phyloP scores from a whole-genome alignment of 2,888 invertebrate genomes.

The Cyrtodaria siliqua region DNA sequence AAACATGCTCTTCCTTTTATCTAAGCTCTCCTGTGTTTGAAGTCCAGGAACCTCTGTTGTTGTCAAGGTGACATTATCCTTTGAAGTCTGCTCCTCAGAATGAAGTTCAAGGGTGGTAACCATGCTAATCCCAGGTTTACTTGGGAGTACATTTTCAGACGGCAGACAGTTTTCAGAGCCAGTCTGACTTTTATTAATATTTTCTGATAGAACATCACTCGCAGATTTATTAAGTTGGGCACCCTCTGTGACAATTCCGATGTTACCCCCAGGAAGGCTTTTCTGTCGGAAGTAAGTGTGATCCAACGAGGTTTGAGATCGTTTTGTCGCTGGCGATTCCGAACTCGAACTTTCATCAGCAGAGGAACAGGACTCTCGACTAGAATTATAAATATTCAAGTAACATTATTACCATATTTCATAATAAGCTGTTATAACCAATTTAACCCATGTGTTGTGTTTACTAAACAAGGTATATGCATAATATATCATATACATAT shows the following conservation, averaged over 20 bases:
- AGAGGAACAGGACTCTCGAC: slow-evolving; percentile 62
- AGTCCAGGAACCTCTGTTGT: slow-evolving; percentile 13
- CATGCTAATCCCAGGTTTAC: too few relatives aligned
- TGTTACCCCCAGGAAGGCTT: slow-evolving; percentile 20
- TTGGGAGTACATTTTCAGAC: too few relatives aligned
- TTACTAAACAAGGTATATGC: too few relatives aligned
- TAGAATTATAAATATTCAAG: slow-evolving; percentile 21
- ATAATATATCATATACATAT: too few relatives aligned
- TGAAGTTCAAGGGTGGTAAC: slow-evolving; percentile 58
- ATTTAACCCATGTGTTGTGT: too few relatives aligned
- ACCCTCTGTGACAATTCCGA: neutral
- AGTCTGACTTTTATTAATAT: too few relatives aligned
- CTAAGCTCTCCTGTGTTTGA: slow-evolving; percentile 5
- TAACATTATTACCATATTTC: too few relatives aligned
- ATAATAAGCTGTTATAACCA: too few relatives aligned
- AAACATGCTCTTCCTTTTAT: too few relatives aligned
- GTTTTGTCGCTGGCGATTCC: slow-evolving; percentile 33
- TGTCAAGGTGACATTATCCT: slow-evolving; percentile 41
- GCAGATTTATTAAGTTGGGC: slow-evolving; percentile 9
- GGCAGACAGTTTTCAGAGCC: too few relatives aligned
- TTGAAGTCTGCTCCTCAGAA: slow-evolving; percentile 45
- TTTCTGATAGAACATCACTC: too few relatives aligned
- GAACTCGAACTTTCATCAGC: slow-evolving; percentile 69
- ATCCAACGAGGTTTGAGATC: slow-evolving; percentile 71
- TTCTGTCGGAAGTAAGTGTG: slow-evolving; percentile 81